Evolutionary conservation across 2,888 invertebrate species (phyloP), one percentile per base, ranked within the genome.

Genomic region (Siphonodentalium dalli): DNA sequence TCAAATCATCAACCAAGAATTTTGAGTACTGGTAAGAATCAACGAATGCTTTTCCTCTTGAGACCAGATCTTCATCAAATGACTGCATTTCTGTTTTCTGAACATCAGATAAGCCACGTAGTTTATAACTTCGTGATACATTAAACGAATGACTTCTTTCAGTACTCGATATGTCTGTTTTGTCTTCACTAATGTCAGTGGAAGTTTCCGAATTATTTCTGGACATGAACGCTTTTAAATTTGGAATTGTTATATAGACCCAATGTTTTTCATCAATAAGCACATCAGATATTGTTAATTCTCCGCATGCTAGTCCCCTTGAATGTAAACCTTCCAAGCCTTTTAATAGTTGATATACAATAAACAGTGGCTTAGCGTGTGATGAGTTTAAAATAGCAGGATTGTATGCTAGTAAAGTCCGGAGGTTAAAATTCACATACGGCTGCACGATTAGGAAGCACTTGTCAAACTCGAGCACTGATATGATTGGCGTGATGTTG

Each of bases 381-480:
- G 89, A 90, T 68, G 87, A 87, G 61, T 88, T 88, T 66, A 95
- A 85, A 67, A 93, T 85, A 49, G 90, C 89, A 13, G 95, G 93
- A 81, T 93, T 94, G 81, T 92, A 95, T 57, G 89, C 91, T 41
- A 94, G 87, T 77, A 91, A 90, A 82, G 95, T 93, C 71, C 89
- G 86, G 15, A 95, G 83, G 54, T 88, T 90, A 78, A 90, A 89
- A 61, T 88, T 87, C 64, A 89, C 85, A 70, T 88, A 77, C 28
- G 89, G 88, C 73, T 90, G 88, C 71, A 93, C 88, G 21, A 83
- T 49, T 43, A 78, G 72, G 62, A 82, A 77, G 26, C 57, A 56
- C 13, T 60, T 43, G 4, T 53, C 43, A 27, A 73, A 69, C 57
- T 82, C 79, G 37, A 78, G 55, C 20, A 75, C 63, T 38, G 68